phyloP scores from a whole-genome alignment of 2,888 invertebrate genomes.

The Hyles lineata region DNA sequence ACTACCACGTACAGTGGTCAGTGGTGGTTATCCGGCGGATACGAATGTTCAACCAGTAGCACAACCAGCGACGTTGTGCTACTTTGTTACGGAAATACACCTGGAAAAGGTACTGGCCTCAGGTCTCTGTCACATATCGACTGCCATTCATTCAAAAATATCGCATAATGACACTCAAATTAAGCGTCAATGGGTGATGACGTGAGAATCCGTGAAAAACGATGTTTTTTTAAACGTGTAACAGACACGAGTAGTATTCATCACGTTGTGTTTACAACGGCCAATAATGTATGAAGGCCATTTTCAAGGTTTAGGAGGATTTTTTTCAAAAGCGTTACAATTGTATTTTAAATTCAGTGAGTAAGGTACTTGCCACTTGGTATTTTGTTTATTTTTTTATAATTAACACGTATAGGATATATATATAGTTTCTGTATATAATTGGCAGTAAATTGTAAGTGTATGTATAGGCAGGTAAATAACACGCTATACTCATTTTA shows the following conservation, averaged over 20 bases:
- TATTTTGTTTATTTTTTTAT: background rate
- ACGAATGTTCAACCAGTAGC: too few species aligned
- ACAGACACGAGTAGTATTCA: background rate
- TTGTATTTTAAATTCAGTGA: background rate
- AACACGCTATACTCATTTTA: too few species aligned
- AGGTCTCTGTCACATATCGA: background rate
- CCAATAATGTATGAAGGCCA: background rate
- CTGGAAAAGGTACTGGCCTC: background rate
- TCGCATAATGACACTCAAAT: background rate
- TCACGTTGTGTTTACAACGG: background rate
- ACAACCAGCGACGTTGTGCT: too few species aligned
- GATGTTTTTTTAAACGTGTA: background rate
- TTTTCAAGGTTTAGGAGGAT: background rate
- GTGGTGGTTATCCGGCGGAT: too few species aligned
- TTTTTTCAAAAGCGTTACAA: background rate
- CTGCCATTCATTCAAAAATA: background rate
- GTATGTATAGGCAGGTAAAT: too few species aligned
- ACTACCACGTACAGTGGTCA: too few species aligned
- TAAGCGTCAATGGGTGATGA: slow-evolving; percentile 4
- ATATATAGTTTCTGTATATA: too few species aligned
- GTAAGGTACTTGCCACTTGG: background rate
- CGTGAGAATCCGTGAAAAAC: background rate
- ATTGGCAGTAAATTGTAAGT: too few species aligned
- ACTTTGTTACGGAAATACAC: too few species aligned
- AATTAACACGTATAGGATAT: too few species aligned